Conservation (phyloP, 1,140 invertebrate species). For the Philopotamus ludificatus region DNA sequence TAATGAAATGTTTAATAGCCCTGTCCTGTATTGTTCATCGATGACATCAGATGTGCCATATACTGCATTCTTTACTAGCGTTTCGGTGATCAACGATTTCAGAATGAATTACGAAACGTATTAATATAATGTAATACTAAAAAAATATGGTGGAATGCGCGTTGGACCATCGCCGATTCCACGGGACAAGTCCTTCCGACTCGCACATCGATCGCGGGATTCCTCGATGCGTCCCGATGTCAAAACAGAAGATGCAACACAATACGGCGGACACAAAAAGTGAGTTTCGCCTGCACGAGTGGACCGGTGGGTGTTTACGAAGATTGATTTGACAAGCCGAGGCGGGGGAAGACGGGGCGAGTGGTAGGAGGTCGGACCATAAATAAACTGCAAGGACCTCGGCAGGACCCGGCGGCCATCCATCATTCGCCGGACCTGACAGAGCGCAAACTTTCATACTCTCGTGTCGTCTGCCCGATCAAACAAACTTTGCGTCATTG, state of each 20-base stretch:
- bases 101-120: too few relatives aligned
- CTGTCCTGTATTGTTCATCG: too few relatives aligned
- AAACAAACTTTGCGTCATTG: not conserved
- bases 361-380: not conserved
- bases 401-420: not conserved
- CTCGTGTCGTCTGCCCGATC: not conserved
- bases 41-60: too few relatives aligned
- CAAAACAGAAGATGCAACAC: slow-evolving; percentile 1
- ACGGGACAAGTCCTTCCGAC: too few relatives aligned
- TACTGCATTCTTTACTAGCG: too few relatives aligned
- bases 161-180: too few relatives aligned
- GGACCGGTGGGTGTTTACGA: slow-evolving; percentile 6
- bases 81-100: too few relatives aligned
- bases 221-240: too few relatives aligned
- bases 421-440: slow-evolving; percentile 19
- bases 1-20: too few relatives aligned
- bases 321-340: slow-evolving; percentile 26
- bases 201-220: too few relatives aligned
- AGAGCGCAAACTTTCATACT: slow-evolving; percentile 17
- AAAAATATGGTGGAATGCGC: too few relatives aligned
- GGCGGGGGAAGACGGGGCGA: not conserved
- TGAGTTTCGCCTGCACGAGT: not conserved
- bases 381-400: slow-evolving; percentile 20
- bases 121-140: too few relatives aligned
- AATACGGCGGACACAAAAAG: slow-evolving; percentile 9